Percentiles rank a stretch among this genome's conserved stretches.
phyloP scores from a whole-genome alignment of 2,113 vertebrate species.

The Tor tambroides region DNA sequence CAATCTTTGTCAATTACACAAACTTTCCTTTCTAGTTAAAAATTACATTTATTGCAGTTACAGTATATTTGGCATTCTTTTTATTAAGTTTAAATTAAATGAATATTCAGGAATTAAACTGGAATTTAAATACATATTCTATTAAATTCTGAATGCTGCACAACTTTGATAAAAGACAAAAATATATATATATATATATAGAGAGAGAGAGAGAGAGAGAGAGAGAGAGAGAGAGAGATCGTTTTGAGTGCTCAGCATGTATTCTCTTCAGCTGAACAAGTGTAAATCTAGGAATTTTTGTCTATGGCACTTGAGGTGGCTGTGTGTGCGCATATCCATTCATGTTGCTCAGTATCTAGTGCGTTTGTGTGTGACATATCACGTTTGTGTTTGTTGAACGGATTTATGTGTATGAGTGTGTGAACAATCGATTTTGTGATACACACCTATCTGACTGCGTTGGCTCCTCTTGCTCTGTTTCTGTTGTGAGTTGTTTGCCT shows the following conservation, averaged over 20 bases:
- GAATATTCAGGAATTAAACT: not conserved
- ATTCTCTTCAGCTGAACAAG: not conserved
- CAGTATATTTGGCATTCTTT: not conserved
- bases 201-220: too few species aligned
- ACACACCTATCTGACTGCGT: conserved; percentile 8
- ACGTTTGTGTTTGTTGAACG: not conserved
- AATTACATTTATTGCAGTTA: not conserved
- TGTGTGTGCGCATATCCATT: not conserved
- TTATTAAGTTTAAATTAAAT: not conserved
- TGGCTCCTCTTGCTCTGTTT: conserved; percentile 28
- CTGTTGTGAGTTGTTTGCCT: conserved; percentile 26
- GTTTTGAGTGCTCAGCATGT: not conserved
- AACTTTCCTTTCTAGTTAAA: not conserved
- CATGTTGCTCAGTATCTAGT: not conserved
- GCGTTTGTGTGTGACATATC: not conserved
- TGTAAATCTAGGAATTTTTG: conserved; percentile 2
- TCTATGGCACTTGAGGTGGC: not conserved
- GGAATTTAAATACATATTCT: not conserved
- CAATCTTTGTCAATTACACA: not conserved
- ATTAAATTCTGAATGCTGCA: not conserved
- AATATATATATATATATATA: too few species aligned
- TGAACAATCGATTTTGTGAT: conserved; percentile 20
- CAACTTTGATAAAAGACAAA: not conserved
- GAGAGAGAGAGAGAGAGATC: too few species aligned
- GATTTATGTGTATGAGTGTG: not conserved